Conservation (phyloP, 2,888 invertebrate genomes). For the Drepanosiphum platanoidis region DNA sequence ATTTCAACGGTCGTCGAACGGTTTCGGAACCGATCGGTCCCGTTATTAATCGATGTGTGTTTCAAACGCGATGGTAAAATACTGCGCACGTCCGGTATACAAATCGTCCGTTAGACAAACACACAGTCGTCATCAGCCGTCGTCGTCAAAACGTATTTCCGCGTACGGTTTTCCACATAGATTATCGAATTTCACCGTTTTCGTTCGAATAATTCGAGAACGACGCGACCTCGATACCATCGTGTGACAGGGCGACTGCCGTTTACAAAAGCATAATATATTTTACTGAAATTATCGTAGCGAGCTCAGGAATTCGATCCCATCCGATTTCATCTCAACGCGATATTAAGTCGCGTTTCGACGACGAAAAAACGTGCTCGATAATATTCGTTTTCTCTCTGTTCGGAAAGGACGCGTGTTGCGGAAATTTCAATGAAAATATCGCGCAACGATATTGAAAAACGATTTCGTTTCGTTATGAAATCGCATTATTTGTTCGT, state of each 20-base stretch:
- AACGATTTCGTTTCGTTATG: no score
- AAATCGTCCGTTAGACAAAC: no score
- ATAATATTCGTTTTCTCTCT: background rate
- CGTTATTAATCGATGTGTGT: background rate
- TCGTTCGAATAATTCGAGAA: background rate
- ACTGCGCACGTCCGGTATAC: no score
- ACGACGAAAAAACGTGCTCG: background rate
- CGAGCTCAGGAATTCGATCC: background rate
- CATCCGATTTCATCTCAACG: no score
- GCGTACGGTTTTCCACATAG: conserved; percentile 25
- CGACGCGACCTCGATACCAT: conserved; percentile 29
- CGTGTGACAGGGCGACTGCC: conserved; percentile 18
- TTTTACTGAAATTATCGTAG: conserved; percentile 11
- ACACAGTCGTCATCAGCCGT: background rate
- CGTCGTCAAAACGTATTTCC: background rate
- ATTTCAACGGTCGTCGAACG: conserved; percentile 39
- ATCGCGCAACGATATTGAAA: no score
- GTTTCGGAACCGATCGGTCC: background rate
- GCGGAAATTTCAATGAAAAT: no score
- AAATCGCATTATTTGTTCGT: no score
- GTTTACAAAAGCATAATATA: background rate
- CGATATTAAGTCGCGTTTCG: background rate
- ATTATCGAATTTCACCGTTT: background rate
- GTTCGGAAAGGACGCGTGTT: background rate
- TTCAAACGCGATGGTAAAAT: background rate